These are phyloP conservation scores for Hirtodrosophila cameraria DNA, from an alignment of 2,888 invertebrate species.

Conservation along the genomic window DNA sequence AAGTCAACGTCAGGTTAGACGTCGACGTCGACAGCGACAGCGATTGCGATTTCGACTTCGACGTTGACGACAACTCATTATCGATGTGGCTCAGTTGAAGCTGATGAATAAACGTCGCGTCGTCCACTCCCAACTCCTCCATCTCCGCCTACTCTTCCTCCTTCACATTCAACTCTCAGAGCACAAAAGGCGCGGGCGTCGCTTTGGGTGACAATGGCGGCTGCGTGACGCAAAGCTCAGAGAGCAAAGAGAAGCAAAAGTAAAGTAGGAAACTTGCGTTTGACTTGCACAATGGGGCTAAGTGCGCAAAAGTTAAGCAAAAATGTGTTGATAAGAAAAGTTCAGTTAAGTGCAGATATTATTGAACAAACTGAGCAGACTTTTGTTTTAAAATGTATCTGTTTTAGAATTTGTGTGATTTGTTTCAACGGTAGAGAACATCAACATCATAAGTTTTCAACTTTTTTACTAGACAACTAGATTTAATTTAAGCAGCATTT, in stretches of 20 bases:
- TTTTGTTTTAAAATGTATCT: too few species aligned
- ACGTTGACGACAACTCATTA: slow-evolving; percentile 45
- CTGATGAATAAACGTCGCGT: slow-evolving; percentile 60
- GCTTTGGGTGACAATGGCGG: slow-evolving; percentile 66
- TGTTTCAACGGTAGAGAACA: too few species aligned
- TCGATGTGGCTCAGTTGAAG: slow-evolving; percentile 55
- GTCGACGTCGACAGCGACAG: slow-evolving; percentile 15
- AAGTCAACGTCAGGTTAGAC: slow-evolving; percentile 50
- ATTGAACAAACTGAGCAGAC: too few species aligned
- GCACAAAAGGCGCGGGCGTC: slow-evolving; percentile 61
- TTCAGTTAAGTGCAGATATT: too few species aligned
- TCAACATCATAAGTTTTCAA: too few species aligned
- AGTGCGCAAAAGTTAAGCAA: background rate
- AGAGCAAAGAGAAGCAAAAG: slow-evolving; percentile 33
- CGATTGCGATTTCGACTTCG: slow-evolving; percentile 19
- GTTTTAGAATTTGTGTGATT: too few species aligned
- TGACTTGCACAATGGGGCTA: background rate
- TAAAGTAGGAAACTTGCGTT: slow-evolving; percentile 35
- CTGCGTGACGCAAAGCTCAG: slow-evolving; percentile 45
- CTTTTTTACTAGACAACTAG: too few species aligned
- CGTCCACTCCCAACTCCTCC: slow-evolving; percentile 12
- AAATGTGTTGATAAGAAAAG: too few species aligned
- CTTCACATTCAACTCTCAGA: slow-evolving; percentile 2
- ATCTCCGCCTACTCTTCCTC: background rate
- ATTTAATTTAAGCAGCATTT: too few species aligned